Percentiles rank a stretch among this genome's conserved stretches.
phyloP scores from a whole-genome alignment of 2,888 invertebrate genomes.

The Pedicia rivosa region DNA sequence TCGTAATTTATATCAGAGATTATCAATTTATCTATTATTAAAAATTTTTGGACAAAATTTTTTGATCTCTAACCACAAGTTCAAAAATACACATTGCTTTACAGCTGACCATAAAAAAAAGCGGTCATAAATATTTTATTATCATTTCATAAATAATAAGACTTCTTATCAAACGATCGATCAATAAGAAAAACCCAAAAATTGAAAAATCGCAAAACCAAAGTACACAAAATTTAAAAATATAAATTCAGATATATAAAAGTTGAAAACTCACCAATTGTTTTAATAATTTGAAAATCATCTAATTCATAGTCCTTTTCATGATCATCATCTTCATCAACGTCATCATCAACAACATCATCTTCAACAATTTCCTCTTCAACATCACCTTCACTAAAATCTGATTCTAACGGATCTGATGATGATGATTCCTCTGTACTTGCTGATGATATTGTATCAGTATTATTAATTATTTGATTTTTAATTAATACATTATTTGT shows the following conservation, averaged over 20 bases:
- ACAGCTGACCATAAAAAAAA: too few species aligned
- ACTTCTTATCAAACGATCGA: too few species aligned
- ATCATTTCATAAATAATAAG: too few species aligned
- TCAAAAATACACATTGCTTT: too few species aligned
- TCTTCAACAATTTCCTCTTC: slow-evolving; percentile 14
- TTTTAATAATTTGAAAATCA: slow-evolving; percentile 73
- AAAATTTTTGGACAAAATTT: too few species aligned
- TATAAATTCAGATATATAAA: slow-evolving; percentile 12
- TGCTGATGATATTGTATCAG: neutral
- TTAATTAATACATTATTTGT: neutral
- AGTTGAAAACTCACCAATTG: slow-evolving; percentile 54
- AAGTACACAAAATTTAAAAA: too few species aligned
- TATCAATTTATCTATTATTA: too few species aligned
- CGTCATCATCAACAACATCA: slow-evolving; percentile 4
- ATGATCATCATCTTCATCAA: slow-evolving; percentile 6
- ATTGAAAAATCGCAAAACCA: too few species aligned
- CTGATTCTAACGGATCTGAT: slow-evolving; percentile 28
- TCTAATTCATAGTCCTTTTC: slow-evolving; percentile 51
- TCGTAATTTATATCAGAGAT: too few species aligned
- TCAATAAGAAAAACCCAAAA: too few species aligned
- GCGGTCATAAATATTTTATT: too few species aligned
- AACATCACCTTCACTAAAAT: slow-evolving; percentile 24
- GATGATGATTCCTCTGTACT: slow-evolving; percentile 12
- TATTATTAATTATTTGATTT: neutral
- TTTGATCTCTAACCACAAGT: too few species aligned